A percentile compares a stretch with the other conserved stretches of the same genome.
phyloP scores from a whole-genome alignment of 2,113 vertebrate genomes.

The Psilopsiagon aurifrons region DNA sequence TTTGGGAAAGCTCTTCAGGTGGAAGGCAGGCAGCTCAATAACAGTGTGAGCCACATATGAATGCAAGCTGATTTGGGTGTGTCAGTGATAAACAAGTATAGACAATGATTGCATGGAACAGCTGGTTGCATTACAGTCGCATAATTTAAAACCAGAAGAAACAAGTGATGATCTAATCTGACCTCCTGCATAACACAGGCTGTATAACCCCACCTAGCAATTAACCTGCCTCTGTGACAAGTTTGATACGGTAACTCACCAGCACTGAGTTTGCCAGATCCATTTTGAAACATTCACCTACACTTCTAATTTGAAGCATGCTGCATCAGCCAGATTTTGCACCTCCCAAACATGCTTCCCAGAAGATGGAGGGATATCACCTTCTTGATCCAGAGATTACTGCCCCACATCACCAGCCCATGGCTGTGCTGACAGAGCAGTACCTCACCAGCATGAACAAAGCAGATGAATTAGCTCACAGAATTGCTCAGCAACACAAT shows the following conservation, averaged over 20 bases:
- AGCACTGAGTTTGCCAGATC: constrained; percentile 42
- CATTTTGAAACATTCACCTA: constrained; percentile 42
- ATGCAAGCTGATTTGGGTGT: background rate
- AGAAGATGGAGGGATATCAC: background rate
- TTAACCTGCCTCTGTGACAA: constrained; percentile 44
- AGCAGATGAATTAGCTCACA: background rate
- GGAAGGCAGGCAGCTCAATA: background rate
- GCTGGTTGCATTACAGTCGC: constrained; percentile 34
- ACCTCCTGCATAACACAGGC: constrained; percentile 26
- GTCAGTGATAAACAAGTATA: constrained; percentile 29
- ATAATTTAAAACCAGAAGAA: constrained; percentile 47
- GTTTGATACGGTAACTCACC: constrained; percentile 26
- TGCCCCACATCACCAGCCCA: background rate
- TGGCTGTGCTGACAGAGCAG: background rate
- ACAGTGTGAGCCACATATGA: background rate
- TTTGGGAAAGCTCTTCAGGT: background rate
- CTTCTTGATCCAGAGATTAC: background rate
- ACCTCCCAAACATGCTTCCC: background rate
- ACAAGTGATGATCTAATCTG: constrained; percentile 57
- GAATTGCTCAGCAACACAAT: background rate
- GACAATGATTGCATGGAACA: constrained; percentile 43
- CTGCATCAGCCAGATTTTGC: background rate
- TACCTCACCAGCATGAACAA: rapidly evolving
- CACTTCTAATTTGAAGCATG: background rate
- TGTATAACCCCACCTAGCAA: constrained; percentile 46